phyloP scores from a whole-genome alignment of 2,888 invertebrate genomes.

The Erpobdella octoculata region DNA sequence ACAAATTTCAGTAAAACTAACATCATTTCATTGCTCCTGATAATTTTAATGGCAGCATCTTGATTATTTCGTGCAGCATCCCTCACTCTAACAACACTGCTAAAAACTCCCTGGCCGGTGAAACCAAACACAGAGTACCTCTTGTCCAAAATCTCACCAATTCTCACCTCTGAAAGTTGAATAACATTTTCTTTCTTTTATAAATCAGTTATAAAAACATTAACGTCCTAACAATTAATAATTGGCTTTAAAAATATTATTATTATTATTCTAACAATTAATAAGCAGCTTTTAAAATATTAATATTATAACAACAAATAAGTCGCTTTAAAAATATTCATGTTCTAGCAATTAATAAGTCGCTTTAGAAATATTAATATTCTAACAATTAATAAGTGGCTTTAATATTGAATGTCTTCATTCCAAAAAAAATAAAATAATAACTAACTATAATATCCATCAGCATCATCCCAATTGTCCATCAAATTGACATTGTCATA shows the following conservation, averaged over 20 bases:
- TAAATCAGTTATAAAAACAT: neutral
- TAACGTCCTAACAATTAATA: neutral
- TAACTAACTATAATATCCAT: constrained; percentile 83
- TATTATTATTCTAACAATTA: too few species aligned
- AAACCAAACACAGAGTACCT: constrained; percentile 92
- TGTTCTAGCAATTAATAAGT: too few species aligned
- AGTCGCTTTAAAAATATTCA: too few species aligned
- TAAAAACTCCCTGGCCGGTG: constrained; percentile 97
- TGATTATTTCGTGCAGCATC: constrained; percentile 77
- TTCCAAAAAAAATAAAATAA: neutral
- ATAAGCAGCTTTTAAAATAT: too few species aligned
- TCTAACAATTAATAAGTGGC: too few species aligned
- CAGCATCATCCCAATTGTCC: constrained; percentile 99
- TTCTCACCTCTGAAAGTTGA: constrained; percentile 64
- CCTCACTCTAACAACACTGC: constrained; percentile 86
- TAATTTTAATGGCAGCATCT: constrained; percentile 95
- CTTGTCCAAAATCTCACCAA: constrained; percentile 80
- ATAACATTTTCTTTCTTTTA: too few species aligned
- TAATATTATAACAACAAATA: too few species aligned
- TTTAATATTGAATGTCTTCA: too few species aligned
- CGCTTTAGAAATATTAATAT: too few species aligned
- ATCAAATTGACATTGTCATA: constrained; percentile 81
- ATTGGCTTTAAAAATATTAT: constrained; percentile 2
- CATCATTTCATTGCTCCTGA: constrained; percentile 98
- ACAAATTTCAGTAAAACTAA: constrained; percentile 54